Evolutionary conservation across 2,888 invertebrate genomes (phyloP), one percentile per base, ranked within the genome.

Genomic region (Saturnia pavonia): DNA sequence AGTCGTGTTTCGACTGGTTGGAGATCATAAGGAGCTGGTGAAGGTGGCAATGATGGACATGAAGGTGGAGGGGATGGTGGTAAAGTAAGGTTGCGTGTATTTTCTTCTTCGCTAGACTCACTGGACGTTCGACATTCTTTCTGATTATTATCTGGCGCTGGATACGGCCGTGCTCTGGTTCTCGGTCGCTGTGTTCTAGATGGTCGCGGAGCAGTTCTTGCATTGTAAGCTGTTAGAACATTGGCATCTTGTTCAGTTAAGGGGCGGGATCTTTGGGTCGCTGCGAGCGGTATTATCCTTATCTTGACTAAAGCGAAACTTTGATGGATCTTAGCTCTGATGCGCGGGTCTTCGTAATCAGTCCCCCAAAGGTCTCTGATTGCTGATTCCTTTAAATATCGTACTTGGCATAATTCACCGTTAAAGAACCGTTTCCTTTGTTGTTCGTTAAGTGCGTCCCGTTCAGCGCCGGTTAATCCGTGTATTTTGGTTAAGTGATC

Each of bases 401-500:
- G 82, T 0, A 94, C 94, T 87, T 94, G 94, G 71, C 94, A 94
- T 0, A 94, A 86, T 82, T 94, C 94, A n/a, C 94, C 94, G 73
- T 94, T 94, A 75, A 94, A 94, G 81, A 94, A 94, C 25, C 94
- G 80, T 76, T 94, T 94, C 45, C 94, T 82, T 75, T 94, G 94
- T 75, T 93, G 94, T 76, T 94, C 94, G 74, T 94, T 94, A 19
- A 94, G 88, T 0, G 91, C 81, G 66, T 94, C 94, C 76, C 94
- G 84, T 75, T 94, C 94, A 12, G 94, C 88, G 16, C 94, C 94
- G 0, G 91, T 94, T 12, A 94, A 81, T 7, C 94, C 94, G 73
- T 94, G 94, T 70, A 94, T 91, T 74, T 94, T 94, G 8, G 94
- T 94, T 34, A 94, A 86, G 71, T 94, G 94, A 75, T 94, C 94